Conservation (phyloP, 2,797 vertebrate genomes). For the Tolypeutes matacus region DNA sequence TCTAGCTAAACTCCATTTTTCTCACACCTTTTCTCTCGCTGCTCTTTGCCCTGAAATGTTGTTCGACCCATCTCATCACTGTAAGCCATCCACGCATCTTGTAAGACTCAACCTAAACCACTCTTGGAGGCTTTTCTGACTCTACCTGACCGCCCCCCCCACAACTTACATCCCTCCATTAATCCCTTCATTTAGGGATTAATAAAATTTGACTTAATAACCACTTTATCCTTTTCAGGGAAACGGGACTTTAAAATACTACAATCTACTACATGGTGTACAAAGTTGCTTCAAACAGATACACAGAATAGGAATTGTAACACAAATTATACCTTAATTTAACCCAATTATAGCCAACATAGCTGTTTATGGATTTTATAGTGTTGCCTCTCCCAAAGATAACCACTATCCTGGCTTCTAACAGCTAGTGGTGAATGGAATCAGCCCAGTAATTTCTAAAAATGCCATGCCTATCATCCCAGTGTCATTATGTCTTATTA, state of each 20-base stretch:
- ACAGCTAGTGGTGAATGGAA: conserved; percentile 39
- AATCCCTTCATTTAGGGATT: background rate
- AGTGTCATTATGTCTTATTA: conserved; percentile 9
- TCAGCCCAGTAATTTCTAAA: conserved; percentile 46
- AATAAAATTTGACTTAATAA: conserved; percentile 16
- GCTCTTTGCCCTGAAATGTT: background rate
- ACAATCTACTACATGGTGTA: background rate
- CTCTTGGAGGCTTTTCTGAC: background rate
- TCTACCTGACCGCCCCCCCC: background rate
- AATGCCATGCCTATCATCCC: background rate
- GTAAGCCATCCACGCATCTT: background rate
- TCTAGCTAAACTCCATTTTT: background rate
- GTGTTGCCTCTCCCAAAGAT: background rate
- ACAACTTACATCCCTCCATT: background rate
- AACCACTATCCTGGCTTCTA: conserved; percentile 18
- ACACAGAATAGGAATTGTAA: background rate
- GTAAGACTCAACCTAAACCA: background rate
- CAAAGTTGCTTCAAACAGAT: background rate
- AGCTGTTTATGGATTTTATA: background rate
- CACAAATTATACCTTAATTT: background rate
- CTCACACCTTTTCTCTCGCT: background rate
- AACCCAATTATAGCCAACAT: background rate
- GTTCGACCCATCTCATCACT: background rate
- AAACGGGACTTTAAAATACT: conserved; percentile 24
- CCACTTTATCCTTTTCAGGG: conserved; percentile 33